Evolutionary conservation across 2,113 vertebrate genomes (phyloP).

Genomic region (Vombatus ursinus): DNA sequence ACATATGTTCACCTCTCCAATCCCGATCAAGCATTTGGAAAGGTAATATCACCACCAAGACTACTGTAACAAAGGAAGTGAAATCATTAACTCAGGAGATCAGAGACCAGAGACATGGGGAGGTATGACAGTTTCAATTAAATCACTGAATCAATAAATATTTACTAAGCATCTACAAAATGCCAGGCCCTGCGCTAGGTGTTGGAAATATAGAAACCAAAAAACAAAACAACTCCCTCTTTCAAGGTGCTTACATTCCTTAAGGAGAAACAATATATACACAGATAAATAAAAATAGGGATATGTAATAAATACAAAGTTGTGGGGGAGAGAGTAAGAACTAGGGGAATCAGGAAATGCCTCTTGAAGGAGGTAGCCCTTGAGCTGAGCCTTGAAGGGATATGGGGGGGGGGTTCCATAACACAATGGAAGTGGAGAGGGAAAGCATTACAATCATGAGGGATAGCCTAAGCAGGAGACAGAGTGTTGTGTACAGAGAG

Average conservation of each 20-base stretch:
- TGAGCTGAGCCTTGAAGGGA: not conserved
- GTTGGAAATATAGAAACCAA: not conserved
- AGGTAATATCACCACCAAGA: not conserved
- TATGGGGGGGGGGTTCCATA: not conserved
- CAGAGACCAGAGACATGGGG: not conserved
- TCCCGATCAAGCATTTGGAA: not conserved
- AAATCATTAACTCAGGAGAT: not conserved
- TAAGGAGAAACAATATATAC: not conserved
- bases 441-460: not conserved
- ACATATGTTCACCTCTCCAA: not conserved
- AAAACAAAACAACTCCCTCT: not conserved
- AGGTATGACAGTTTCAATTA: not conserved
- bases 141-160: not conserved
- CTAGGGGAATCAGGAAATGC: not conserved
- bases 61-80: not conserved
- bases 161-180: not conserved
- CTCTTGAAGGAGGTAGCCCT: not conserved
- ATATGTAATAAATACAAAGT: not conserved
- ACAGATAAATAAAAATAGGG: not conserved
- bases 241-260: not conserved
- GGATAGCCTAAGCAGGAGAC: not conserved
- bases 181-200: not conserved
- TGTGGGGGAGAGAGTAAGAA: not conserved
- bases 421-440: no score
- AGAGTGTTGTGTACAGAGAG: not conserved